Percentiles rank a stretch among this genome's conserved stretches.
phyloP scores from a whole-genome alignment of 2,888 invertebrate species.

The Acrocera orbiculus region DNA sequence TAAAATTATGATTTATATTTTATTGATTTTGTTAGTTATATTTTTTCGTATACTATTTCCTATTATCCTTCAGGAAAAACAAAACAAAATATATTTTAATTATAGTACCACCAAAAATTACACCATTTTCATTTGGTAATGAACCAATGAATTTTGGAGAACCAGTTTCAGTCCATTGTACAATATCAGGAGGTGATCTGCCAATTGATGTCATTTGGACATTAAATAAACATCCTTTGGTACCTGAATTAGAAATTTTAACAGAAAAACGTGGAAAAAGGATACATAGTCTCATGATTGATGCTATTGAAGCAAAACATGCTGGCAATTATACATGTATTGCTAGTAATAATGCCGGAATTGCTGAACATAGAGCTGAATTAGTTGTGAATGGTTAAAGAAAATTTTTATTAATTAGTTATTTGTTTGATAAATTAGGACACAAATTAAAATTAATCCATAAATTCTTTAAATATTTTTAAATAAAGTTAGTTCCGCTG shows the following conservation, averaged over 20 bases:
- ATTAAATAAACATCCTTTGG: slow-evolving; percentile 36
- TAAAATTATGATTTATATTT: too few relatives aligned
- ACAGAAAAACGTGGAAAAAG: slow-evolving; percentile 33
- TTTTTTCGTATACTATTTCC: too few relatives aligned
- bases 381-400: slow-evolving; percentile 52
- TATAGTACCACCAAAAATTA: slow-evolving; percentile 45
- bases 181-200: slow-evolving; percentile 57
- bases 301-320: slow-evolving; percentile 47
- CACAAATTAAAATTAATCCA: too few relatives aligned
- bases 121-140: slow-evolving; percentile 53
- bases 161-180: slow-evolving; percentile 40
- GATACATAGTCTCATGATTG: slow-evolving; percentile 42
- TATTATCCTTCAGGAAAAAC: too few relatives aligned
- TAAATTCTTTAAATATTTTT: too few relatives aligned
- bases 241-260: slow-evolving; percentile 24
- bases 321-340: slow-evolving; percentile 59
- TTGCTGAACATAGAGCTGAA: slow-evolving; percentile 46
- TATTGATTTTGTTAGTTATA: too few relatives aligned
- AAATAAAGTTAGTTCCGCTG: background rate
- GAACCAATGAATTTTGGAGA: slow-evolving; percentile 53
- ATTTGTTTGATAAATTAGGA: too few relatives aligned
- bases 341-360: slow-evolving; percentile 55
- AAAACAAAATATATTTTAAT: slow-evolving; percentile 10
- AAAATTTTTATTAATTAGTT: too few relatives aligned
- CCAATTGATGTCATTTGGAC: slow-evolving; percentile 63